A percentile compares a stretch with the other conserved stretches of the same genome.
phyloP scores from a whole-genome alignment of 2,888 invertebrate species.

The Xestobium rufovillosum region DNA sequence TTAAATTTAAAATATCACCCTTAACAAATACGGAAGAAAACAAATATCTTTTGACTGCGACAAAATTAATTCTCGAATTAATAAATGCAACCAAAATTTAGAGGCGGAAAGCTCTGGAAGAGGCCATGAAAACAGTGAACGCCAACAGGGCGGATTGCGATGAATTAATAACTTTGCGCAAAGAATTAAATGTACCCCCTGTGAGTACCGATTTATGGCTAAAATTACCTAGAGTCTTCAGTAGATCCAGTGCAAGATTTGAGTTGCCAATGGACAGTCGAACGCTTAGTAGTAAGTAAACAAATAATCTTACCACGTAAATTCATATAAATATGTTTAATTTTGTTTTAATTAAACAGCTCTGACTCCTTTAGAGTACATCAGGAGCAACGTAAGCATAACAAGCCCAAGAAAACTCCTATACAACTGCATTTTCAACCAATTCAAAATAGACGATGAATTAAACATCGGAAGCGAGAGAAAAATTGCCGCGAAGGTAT shows the following conservation, averaged over 20 bases:
- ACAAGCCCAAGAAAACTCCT: constrained; percentile 52
- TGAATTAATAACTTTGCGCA: constrained; percentile 47
- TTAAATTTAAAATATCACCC: constrained; percentile 8
- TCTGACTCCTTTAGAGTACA: constrained; percentile 63
- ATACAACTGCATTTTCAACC: constrained; percentile 51
- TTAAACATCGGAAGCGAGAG: constrained; percentile 35
- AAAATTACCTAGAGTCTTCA: constrained; percentile 67
- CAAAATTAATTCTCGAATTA: constrained; percentile 4
- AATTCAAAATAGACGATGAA: constrained; percentile 34
- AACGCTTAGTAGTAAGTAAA: constrained; percentile 43
- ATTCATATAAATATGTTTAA: constrained; percentile 13
- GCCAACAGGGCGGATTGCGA: constrained; percentile 41
- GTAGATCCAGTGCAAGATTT: constrained; percentile 65
- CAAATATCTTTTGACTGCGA: constrained; percentile 1
- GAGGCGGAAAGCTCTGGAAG: constrained; percentile 60
- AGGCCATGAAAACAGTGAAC: constrained; percentile 49
- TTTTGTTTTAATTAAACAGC: constrained; percentile 41
- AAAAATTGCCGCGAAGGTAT: constrained; percentile 46
- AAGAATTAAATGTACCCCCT: constrained; percentile 46
- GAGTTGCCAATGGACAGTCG: constrained; percentile 63
- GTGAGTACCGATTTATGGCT: constrained; percentile 53
- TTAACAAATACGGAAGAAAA: constrained; percentile 5
- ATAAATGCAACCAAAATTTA: constrained; percentile 29
- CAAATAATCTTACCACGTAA: constrained; percentile 5
- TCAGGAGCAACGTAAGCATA: constrained; percentile 58